Conservation (phyloP, 2,888 invertebrate species). For the Pseudolycoriella hygida region DNA sequence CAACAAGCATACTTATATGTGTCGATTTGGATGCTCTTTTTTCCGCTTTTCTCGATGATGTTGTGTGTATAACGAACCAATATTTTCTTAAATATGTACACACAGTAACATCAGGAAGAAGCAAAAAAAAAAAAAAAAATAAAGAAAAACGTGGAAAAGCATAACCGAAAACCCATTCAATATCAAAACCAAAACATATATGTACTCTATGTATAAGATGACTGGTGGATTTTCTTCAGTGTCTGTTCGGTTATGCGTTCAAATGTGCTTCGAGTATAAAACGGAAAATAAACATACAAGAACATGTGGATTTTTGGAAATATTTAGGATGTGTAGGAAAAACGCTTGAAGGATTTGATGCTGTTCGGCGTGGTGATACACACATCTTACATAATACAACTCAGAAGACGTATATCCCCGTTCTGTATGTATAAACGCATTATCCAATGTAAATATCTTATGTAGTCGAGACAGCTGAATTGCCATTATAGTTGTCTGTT, state of each 20-base stretch:
- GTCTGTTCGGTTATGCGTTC: not conserved
- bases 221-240: not conserved
- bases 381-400: not conserved
- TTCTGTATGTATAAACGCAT: too few species aligned
- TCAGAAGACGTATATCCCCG: too few species aligned
- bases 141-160: conserved; percentile 1
- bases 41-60: too few species aligned
- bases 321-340: not conserved
- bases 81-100: not conserved
- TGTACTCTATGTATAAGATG: not conserved
- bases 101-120: not conserved
- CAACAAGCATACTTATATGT: not conserved
- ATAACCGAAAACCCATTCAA: not conserved
- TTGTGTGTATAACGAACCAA: not conserved
- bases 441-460: too few species aligned
- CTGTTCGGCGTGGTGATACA: not conserved
- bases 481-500: conserved; percentile 1
- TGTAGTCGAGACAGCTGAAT: conserved; percentile 1
- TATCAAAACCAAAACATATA: not conserved
- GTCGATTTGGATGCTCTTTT: too few species aligned
- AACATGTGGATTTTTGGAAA: not conserved
- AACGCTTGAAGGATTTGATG: not conserved
- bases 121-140: not conserved
- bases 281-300: not conserved
- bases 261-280: not conserved